A percentile compares a stretch with the other conserved stretches of the same genome.
These are phyloP conservation scores for Drosophila athabasca DNA, from an alignment of 1,140 invertebrate species.

Conservation along the genomic window DNA sequence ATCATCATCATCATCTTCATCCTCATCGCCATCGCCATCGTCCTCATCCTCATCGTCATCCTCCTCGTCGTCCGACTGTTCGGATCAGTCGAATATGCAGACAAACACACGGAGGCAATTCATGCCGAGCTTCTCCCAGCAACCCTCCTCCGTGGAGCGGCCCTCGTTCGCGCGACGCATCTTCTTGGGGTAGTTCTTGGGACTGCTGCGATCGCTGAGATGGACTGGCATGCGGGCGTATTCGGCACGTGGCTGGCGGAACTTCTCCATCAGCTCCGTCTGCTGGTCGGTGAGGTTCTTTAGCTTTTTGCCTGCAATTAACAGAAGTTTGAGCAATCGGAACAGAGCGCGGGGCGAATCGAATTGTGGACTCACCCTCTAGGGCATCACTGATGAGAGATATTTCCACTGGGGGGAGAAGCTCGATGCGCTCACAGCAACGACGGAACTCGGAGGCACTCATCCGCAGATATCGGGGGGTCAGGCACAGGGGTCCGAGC, in stretches of 20 bases:
- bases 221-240: constrained; percentile 82
- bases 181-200: constrained; percentile 82
- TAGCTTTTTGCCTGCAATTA: constrained; percentile 67
- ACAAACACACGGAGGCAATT: constrained; percentile 81
- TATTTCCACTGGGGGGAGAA: constrained; percentile 71
- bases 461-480: constrained; percentile 79
- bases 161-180: constrained; percentile 74
- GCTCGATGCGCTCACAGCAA: constrained; percentile 75
- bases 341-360: no score
- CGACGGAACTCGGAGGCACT: constrained; percentile 66
- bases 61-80: constrained; percentile 24
- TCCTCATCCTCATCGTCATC: constrained; percentile 23
- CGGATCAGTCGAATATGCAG: constrained; percentile 82
- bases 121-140: constrained; percentile 76
- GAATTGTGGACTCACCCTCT: constrained; percentile 59
- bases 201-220: constrained; percentile 78
- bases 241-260: constrained; percentile 74
- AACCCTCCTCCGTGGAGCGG: constrained; percentile 65
- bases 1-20: neutral
- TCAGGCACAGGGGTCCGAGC: constrained; percentile 75
- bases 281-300: constrained; percentile 82
- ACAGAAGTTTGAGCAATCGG: no score
- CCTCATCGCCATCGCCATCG: constrained; percentile 5
- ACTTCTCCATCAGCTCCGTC: constrained; percentile 75
- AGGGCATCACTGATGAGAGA: constrained; percentile 69